phyloP scores from a whole-genome alignment of 2,113 vertebrate genomes.

The Laterallus jamaicensis region DNA sequence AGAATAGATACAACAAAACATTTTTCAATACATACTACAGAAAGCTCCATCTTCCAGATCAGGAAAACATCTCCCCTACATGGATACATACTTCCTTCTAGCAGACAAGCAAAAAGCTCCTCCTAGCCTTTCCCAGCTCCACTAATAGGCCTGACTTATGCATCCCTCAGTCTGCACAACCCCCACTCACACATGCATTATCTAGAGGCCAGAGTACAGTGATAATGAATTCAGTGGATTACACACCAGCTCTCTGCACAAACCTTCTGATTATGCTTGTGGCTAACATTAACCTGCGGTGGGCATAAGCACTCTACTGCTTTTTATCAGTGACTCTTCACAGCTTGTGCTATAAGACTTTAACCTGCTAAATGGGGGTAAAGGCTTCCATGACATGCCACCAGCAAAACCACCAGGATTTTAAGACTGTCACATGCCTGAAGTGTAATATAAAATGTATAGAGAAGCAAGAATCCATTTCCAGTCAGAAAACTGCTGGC shows the following conservation, averaged over 20 bases:
- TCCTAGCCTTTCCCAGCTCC: neutral
- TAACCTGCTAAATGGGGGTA: neutral
- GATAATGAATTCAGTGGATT: neutral
- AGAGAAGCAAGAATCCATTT: neutral
- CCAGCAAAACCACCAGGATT: neutral
- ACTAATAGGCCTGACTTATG: neutral
- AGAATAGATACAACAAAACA: neutral
- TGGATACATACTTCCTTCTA: neutral
- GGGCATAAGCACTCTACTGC: neutral
- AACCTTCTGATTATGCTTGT: neutral
- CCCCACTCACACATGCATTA: neutral
- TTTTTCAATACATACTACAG: constrained; percentile 1
- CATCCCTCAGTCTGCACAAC: neutral
- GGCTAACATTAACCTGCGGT: neutral
- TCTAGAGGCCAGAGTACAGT: constrained; percentile 8
- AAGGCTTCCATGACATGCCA: neutral
- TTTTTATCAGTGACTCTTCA: constrained; percentile 36
- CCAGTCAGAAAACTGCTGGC: neutral
- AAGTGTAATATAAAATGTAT: neutral
- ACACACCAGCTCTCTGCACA: neutral
- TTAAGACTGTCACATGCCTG: neutral
- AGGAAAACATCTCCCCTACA: neutral
- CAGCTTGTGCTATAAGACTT: neutral
- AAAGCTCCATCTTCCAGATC: neutral
- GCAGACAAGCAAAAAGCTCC: neutral